These are phyloP conservation scores for Bellardia bayeri DNA, from an alignment of 2,888 invertebrate species.

Conservation along the genomic window DNA sequence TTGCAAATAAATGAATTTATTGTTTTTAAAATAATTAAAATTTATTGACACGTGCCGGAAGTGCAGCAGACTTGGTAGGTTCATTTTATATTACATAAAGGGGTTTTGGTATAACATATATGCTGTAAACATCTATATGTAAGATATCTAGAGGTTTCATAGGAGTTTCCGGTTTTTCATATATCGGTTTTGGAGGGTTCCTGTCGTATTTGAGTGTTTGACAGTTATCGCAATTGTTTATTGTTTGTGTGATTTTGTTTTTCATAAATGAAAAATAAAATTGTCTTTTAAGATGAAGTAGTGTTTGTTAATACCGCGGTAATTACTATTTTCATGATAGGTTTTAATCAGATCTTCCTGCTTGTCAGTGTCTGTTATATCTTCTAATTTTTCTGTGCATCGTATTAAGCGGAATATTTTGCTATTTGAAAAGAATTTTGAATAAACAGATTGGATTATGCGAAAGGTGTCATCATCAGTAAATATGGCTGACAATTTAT, in stretches of 20 bases:
- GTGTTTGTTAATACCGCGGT: constrained; percentile 31
- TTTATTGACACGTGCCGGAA: no score
- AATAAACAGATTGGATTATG: no score
- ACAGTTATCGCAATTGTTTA: constrained; percentile 49
- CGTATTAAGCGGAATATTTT: no score
- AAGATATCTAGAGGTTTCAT: constrained; percentile 41
- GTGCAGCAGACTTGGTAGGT: no score
- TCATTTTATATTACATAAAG: no score
- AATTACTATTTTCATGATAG: constrained; percentile 42
- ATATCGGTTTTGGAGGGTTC: constrained; percentile 46
- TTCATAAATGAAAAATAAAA: constrained; percentile 21
- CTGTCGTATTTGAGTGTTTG: constrained; percentile 66
- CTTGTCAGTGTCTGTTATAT: background rate
- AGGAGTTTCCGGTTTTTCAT: constrained; percentile 59
- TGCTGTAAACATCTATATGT: constrained; percentile 61
- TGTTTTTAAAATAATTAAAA: no score
- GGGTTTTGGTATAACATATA: no score
- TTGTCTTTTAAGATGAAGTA: background rate
- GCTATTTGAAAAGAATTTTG: no score
- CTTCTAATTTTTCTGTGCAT: no score
- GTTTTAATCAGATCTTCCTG: constrained; percentile 13
- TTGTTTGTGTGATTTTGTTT: constrained; percentile 26
- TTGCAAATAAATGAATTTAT: no score
- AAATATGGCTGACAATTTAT: no score
- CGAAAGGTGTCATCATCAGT: no score